Percentiles rank a stretch among this genome's conserved stretches.
Conservation (phyloP, 1,140 invertebrate species). For the Conus betulinus region DNA sequence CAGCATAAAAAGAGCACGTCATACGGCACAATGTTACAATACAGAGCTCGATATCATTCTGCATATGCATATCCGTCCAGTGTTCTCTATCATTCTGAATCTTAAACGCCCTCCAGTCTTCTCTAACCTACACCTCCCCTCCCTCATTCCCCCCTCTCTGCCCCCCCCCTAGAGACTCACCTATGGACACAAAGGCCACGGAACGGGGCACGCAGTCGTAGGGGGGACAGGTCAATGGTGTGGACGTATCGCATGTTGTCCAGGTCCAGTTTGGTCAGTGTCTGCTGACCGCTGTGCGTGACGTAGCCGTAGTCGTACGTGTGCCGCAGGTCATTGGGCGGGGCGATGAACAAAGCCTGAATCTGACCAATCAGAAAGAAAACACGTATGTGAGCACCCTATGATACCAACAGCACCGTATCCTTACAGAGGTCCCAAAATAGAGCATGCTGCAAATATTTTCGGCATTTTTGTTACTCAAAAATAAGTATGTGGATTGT, state of each 20-base stretch:
- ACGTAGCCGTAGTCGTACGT: constrained; percentile 87
- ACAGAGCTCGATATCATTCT: no score
- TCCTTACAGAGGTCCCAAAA: no score
- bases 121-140: no score
- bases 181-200: constrained; percentile 85
- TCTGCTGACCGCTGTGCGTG: constrained; percentile 83
- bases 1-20: no score
- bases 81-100: no score
- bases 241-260: constrained; percentile 86
- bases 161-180: constrained; percentile 77
- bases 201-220: constrained; percentile 86
- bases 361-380: background rate
- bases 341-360: constrained; percentile 83
- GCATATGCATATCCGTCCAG: no score
- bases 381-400: background rate
- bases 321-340: constrained; percentile 80
- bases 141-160: no score
- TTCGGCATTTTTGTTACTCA: background rate
- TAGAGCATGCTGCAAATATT: no score
- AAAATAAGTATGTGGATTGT: background rate
- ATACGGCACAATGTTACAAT: no score
- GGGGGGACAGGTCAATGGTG: constrained; percentile 83
- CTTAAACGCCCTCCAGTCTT: no score
- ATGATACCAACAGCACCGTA: background rate
- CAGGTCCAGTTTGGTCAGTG: constrained; percentile 86